Percentiles rank a stretch among this genome's conserved stretches.
Conservation (phyloP, 1,140 invertebrate genomes). For the Araneus ventricosus region DNA sequence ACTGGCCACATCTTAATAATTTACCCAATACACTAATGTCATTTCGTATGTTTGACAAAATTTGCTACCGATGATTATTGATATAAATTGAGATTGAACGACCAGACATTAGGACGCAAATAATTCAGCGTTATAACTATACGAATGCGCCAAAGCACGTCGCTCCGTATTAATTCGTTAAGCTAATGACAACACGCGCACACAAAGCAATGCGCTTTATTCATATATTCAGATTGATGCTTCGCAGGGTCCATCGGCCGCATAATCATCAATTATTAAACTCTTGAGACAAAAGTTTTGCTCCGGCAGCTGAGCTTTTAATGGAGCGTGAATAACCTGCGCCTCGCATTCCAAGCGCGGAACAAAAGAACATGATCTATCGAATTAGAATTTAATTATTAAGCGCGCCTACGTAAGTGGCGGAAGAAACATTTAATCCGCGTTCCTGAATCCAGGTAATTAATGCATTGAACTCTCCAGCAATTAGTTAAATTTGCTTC, state of each 20-base stretch:
- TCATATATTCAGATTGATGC: neutral
- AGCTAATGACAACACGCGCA: no score
- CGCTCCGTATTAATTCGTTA: no score
- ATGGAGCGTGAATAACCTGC: neutral
- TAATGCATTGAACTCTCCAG: neutral
- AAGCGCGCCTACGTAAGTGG: neutral
- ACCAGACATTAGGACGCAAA: no score
- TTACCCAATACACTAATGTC: no score
- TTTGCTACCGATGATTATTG: no score
- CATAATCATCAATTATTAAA: conserved; percentile 8
- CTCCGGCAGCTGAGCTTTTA: neutral
- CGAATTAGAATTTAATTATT: neutral
- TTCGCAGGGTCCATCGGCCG: neutral
- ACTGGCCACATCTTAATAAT: no score
- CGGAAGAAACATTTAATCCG: conserved; percentile 8
- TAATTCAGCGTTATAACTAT: no score
- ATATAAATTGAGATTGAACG: no score
- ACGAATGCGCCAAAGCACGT: no score
- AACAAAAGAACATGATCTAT: neutral
- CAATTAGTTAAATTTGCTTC: neutral
- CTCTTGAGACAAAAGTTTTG: neutral
- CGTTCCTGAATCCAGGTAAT: neutral
- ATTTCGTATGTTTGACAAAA: no score
- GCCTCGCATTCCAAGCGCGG: no score
- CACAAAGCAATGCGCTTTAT: neutral